Conservation (phyloP, 2,797 vertebrate species). For the Peromyscus nudipes region DNA sequence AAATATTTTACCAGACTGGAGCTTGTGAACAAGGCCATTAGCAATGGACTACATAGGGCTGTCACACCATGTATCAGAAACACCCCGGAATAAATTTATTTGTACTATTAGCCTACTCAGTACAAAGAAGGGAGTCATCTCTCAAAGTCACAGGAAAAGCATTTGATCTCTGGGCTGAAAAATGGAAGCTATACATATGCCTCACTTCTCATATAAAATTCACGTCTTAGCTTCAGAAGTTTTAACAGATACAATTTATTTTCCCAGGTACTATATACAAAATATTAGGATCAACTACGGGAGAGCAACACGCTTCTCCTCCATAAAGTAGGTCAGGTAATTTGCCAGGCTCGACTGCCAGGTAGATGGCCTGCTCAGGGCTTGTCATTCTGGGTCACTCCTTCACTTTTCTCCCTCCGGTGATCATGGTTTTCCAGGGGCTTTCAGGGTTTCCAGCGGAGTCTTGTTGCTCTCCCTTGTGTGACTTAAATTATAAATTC, state of each 20-base stretch:
- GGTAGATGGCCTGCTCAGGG: background rate
- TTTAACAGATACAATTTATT: conserved; percentile 59
- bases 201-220: conserved; percentile 73
- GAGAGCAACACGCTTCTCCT: conserved; percentile 42
- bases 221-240: conserved; percentile 53
- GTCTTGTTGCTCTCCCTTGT: background rate
- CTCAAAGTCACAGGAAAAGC: conserved; percentile 67
- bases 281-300: conserved; percentile 3
- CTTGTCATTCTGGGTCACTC: background rate
- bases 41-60: conserved; percentile 47
- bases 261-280: conserved; percentile 46
- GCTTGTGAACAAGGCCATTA: conserved; percentile 74
- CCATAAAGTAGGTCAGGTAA: background rate
- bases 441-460: background rate
- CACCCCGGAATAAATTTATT: conserved; percentile 78
- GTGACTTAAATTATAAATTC: conserved; percentile 15
- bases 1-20: conserved; percentile 70
- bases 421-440: background rate
- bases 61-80: conserved; percentile 56
- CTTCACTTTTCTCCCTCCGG: background rate
- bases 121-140: conserved; percentile 78
- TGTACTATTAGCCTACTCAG: conserved; percentile 82
- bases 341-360: background rate
- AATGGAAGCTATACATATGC: conserved; percentile 36
- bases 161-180: conserved; percentile 82